Conservation (phyloP, 2,113 vertebrate genomes). For the Petrocephalus zakoni region DNA sequence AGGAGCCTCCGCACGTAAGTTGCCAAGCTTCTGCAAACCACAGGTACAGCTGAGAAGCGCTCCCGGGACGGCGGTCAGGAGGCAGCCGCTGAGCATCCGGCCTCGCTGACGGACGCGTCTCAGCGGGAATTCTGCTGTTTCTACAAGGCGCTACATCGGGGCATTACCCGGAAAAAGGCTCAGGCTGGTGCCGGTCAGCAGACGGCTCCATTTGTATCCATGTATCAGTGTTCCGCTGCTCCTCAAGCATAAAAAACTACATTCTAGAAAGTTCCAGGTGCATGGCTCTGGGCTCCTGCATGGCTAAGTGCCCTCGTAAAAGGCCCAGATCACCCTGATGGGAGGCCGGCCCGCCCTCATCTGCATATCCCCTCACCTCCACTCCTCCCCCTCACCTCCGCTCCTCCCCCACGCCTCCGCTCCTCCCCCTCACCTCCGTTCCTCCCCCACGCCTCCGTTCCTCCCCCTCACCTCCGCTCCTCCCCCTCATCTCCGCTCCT, state of each 20-base stretch:
- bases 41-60: background rate
- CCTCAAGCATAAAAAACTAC: background rate
- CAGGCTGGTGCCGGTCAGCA: background rate
- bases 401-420: constrained; percentile 84
- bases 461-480: no score
- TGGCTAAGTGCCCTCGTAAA: background rate
- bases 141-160: background rate
- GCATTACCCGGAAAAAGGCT: background rate
- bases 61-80: background rate
- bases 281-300: background rate
- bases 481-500: no score
- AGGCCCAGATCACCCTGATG: background rate
- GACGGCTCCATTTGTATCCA: background rate
- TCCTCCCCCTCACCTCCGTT: constrained; percentile 86
- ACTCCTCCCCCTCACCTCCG: constrained; percentile 86
- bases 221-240: background rate
- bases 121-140: background rate
- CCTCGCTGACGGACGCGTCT: background rate
- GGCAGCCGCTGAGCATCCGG: background rate
- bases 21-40: background rate
- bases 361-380: constrained; percentile 50
- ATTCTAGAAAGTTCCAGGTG: background rate
- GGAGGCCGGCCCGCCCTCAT: background rate
- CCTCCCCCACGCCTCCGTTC: constrained; percentile 86
- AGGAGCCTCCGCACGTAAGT: background rate